A percentile compares a stretch with the other conserved stretches of the same genome.
Conservation (phyloP, 1,140 invertebrate species). For the Drosophila baimaii region DNA sequence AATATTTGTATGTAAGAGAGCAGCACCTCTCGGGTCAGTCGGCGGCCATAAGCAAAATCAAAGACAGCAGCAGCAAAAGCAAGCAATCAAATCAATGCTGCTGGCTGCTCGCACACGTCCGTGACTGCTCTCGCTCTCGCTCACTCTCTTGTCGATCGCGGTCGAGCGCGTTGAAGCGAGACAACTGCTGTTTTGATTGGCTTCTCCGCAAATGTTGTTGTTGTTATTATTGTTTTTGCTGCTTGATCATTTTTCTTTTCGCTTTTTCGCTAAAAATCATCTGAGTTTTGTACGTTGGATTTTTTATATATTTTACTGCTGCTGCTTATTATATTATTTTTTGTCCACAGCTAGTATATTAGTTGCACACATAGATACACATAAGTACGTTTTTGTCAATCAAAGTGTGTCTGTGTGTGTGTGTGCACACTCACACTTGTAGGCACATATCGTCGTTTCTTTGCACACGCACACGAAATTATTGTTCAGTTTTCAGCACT, state of each 20-base stretch:
- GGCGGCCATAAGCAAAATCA: conserved; percentile 73
- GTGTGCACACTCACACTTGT: conserved; percentile 10
- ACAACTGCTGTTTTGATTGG: conserved; percentile 82
- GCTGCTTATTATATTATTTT: conserved; percentile 77
- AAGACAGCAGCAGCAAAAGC: conserved; percentile 61
- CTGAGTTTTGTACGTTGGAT: conserved; percentile 78
- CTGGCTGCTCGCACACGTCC: conserved; percentile 67
- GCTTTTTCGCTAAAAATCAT: conserved; percentile 81
- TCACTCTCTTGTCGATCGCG: conserved; percentile 50
- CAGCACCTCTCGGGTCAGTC: conserved; percentile 74
- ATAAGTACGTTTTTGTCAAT: conserved; percentile 49
- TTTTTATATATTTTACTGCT: conserved; percentile 69
- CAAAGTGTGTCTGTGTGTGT: conserved; percentile 11
- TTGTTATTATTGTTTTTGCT: conserved; percentile 56
- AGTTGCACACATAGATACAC: conserved; percentile 69
- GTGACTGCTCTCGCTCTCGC: conserved; percentile 66
- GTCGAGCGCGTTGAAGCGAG: conserved; percentile 64
- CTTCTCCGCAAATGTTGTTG: conserved; percentile 51
- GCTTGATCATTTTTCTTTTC: conserved; percentile 79
- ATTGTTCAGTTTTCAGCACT: conserved; percentile 66
- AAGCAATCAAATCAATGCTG: conserved; percentile 76
- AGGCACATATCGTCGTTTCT: conserved; percentile 60
- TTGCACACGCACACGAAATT: conserved; percentile 58
- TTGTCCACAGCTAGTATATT: conserved; percentile 66
- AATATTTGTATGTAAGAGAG: conserved; percentile 51